Evolutionary conservation across 2,888 invertebrate genomes (phyloP).

Genomic region (Geotrupes spiniger): DNA sequence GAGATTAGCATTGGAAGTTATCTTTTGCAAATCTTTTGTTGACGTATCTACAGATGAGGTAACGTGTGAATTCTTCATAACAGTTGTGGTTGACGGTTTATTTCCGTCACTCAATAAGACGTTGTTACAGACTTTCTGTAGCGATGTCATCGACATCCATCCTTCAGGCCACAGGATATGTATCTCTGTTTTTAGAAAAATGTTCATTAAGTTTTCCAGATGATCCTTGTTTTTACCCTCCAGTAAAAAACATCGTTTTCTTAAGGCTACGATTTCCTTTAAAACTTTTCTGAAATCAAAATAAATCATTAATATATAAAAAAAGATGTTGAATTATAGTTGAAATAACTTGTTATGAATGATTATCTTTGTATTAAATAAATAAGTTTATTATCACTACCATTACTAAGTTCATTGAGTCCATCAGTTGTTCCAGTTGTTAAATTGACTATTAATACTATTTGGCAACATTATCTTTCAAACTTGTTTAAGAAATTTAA

Average conservation of each 20-base stretch:
- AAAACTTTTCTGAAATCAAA: constrained; percentile 42
- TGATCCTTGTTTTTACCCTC: constrained; percentile 51
- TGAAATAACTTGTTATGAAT: too few species aligned
- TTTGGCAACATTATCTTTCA: too few species aligned
- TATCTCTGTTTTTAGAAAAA: constrained; percentile 52
- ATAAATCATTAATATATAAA: too few species aligned
- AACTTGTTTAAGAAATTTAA: too few species aligned
- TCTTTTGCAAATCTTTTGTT: constrained; percentile 26
- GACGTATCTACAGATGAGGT: constrained; percentile 11
- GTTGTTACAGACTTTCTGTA: constrained; percentile 40
- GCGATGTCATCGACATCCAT: constrained; percentile 52
- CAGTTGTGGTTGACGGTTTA: not conserved
- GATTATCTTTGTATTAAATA: too few species aligned
- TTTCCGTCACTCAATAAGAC: constrained; percentile 25
- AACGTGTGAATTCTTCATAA: constrained; percentile 10
- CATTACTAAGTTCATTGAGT: too few species aligned
- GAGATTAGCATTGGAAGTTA: constrained; percentile 26
- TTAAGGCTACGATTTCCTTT: constrained; percentile 42
- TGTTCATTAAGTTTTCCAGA: constrained; percentile 51
- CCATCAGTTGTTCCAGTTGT: too few species aligned
- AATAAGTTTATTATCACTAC: too few species aligned
- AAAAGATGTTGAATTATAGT: too few species aligned
- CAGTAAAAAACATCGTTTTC: constrained; percentile 41
- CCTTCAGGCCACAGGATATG: constrained; percentile 56
- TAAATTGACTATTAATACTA: too few species aligned